Conservation (phyloP, 2,113 vertebrate species). For the Excalfactoria chinensis region DNA sequence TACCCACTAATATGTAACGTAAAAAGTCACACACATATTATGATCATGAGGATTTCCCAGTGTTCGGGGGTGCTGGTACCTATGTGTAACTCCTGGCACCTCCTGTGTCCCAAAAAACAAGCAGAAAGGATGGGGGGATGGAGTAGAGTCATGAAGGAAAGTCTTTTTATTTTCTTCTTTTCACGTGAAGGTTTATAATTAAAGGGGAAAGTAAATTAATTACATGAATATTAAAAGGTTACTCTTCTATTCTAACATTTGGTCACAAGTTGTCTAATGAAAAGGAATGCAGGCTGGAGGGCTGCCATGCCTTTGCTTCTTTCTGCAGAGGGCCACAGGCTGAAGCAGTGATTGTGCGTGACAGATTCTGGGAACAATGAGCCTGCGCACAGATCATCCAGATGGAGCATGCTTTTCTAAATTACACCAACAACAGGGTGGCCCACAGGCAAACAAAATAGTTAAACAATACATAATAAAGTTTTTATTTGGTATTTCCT, state of each 20-base stretch:
- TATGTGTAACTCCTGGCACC: constrained; percentile 15
- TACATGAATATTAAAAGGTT: constrained; percentile 86
- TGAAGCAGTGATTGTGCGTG: constrained; percentile 81
- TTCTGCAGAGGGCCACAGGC: constrained; percentile 78
- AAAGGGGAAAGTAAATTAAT: constrained; percentile 83
- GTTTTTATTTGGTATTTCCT: constrained; percentile 90
- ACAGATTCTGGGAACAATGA: constrained; percentile 79
- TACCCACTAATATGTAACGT: background rate
- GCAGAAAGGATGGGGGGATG: constrained; percentile 52
- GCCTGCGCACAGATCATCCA: constrained; percentile 76
- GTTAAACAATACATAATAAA: constrained; percentile 85
- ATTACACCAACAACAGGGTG: constrained; percentile 79
- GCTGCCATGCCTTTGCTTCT: constrained; percentile 80
- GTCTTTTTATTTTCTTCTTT: constrained; percentile 57
- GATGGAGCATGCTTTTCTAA: constrained; percentile 81
- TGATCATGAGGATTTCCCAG: background rate
- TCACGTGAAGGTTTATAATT: constrained; percentile 71
- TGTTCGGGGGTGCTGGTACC: background rate
- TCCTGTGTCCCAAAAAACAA: constrained; percentile 47
- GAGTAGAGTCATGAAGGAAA: constrained; percentile 41
- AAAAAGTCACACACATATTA: background rate
- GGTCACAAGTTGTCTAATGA: constrained; percentile 86
- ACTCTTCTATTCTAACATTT: constrained; percentile 84
- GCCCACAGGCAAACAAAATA: constrained; percentile 83
- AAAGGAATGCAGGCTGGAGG: constrained; percentile 80